Evolutionary conservation across 2,888 invertebrate species (phyloP).

Genomic region (Melitaea athalia): DNA sequence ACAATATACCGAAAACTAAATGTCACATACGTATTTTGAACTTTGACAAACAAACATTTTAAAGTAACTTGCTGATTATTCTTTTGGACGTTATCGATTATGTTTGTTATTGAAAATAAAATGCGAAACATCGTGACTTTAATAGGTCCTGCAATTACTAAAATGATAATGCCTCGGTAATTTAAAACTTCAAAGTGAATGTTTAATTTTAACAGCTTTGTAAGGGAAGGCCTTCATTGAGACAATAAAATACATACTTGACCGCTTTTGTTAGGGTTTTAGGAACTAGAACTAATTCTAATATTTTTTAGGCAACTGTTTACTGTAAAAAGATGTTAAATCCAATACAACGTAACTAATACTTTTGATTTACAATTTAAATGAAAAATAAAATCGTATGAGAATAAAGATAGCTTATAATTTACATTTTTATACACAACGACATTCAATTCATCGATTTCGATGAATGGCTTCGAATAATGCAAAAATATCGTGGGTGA

Average conservation of each 20-base stretch:
- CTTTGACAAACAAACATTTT: not conserved
- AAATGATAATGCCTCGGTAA: not conserved
- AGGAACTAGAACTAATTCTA: slow-evolving; percentile 32
- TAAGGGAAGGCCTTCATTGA: slow-evolving; percentile 34
- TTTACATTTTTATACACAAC: too few relatives aligned
- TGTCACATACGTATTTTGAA: not conserved
- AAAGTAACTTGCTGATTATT: not conserved
- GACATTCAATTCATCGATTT: too few relatives aligned
- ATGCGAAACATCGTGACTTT: not conserved
- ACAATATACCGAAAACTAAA: not conserved
- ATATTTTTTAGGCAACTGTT: slow-evolving; percentile 25
- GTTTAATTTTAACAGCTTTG: slow-evolving; percentile 23
- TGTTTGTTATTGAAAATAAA: not conserved
- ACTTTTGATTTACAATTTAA: not conserved
- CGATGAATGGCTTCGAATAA: too few relatives aligned
- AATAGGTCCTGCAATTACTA: not conserved
- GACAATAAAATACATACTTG: slow-evolving; percentile 36
- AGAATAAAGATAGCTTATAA: too few relatives aligned
- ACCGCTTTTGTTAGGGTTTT: slow-evolving; percentile 33
- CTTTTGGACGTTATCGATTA: not conserved
- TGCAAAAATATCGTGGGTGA: too few relatives aligned
- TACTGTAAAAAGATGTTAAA: slow-evolving; percentile 11
- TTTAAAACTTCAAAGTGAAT: slow-evolving; percentile 8
- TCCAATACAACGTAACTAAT: not conserved
- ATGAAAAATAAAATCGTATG: too few relatives aligned